Base-by-base conservation (phyloP, 2,797 vertebrate species). In the Parotocinclus haroldoi region DNA sequence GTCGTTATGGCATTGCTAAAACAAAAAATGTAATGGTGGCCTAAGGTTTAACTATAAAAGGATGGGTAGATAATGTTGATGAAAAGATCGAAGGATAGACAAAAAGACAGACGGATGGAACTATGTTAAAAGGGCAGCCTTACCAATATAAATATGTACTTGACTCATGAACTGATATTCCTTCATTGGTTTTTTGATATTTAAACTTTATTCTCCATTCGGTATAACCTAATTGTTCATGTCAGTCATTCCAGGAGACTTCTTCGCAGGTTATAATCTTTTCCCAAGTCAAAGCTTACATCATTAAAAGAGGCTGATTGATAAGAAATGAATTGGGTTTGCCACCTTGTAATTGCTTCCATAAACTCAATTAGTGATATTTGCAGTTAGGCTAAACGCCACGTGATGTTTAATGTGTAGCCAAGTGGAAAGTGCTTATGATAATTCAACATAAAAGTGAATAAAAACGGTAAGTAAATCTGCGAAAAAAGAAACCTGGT, bases 351-450 rank as follows among this genome's bases (percentile, higher is more conserved):
- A 68, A 71, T 76, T 75, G 71, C 75, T 71, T 68, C 60, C 57
- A 54, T 57, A 73, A 67, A 75, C 50, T 68, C 65, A 58, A 73
- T 73, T 78, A 78, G 55, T 16, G 58, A 45, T 70, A 55, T 75
- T 68, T 54, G 61, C 59, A 52, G 51, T 73, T 61, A 63, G 69
- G 63, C 73, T 73, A 66, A 60, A 67, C 58, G 48, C 55, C 7
- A 17, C 53, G 17, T 14, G 36, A 42, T 53, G 59, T 63, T 64
- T 9, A 19, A 54, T 50, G 50, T 19, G 61, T 38, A 57, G 17
- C 59, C 27, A 14, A 63, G 63, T 37, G 52, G 50, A 78, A 69
- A 69, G 46, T 17, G 36, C 63, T 58, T 12, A 4, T 45, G 63
- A 9, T n/a, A 37, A 51, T 68, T 71, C 53, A 71, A 65, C 51